Evolutionary conservation across 2,888 invertebrate species (phyloP).

Genomic region (Griposia aprilina): DNA sequence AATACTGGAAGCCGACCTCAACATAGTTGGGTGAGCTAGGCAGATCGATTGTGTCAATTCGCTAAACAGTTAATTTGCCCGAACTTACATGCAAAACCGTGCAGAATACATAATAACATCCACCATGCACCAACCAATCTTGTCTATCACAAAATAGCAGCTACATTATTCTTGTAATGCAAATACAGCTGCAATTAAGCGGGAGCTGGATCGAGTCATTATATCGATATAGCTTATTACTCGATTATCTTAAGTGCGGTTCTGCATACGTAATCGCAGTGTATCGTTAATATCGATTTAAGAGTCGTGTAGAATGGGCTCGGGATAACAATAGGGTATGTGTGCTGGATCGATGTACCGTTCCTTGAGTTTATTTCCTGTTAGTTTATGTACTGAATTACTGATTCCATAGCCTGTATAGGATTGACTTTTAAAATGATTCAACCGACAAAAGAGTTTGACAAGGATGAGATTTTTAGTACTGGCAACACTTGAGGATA

Average conservation of each 20-base stretch:
- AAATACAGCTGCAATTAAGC: constrained; percentile 69
- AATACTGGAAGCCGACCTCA: too few species aligned
- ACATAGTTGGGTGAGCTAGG: too few species aligned
- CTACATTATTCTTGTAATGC: constrained; percentile 61
- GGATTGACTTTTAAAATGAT: background rate
- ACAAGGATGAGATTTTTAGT: background rate
- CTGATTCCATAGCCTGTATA: background rate
- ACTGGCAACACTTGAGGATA: background rate
- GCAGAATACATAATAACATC: constrained; percentile 52
- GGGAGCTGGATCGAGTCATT: constrained; percentile 68
- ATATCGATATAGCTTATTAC: constrained; percentile 71
- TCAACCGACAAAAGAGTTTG: background rate
- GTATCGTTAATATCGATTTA: constrained; percentile 64
- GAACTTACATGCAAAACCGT: constrained; percentile 9
- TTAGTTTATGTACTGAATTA: constrained; percentile 26
- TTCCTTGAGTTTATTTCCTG: constrained; percentile 55
- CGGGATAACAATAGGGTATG: constrained; percentile 53
- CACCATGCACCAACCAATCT: constrained; percentile 41
- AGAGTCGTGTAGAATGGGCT: constrained; percentile 55
- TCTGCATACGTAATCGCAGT: constrained; percentile 67
- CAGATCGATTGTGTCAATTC: background rate
- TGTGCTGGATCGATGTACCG: constrained; percentile 42
- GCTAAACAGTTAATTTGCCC: background rate
- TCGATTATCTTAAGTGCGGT: constrained; percentile 69
- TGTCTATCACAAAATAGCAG: constrained; percentile 58